phyloP scores from a whole-genome alignment of 2,113 vertebrate species.

The Regulus satrapa region DNA sequence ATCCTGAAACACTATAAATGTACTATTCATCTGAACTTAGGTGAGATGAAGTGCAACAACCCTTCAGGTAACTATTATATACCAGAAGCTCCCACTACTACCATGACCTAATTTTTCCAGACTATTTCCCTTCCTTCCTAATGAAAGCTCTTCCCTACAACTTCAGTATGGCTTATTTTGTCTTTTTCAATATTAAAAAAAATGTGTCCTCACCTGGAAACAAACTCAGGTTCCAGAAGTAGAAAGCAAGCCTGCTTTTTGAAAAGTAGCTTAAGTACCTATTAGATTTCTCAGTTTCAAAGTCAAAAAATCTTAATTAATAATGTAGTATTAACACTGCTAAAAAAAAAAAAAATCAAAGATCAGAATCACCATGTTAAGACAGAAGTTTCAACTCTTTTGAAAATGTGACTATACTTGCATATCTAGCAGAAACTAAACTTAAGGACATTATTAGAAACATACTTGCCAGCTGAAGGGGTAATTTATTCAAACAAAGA shows the following conservation, averaged over 20 bases:
- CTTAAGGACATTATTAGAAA: not conserved
- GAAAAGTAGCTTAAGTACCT: not conserved
- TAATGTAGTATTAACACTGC: not conserved
- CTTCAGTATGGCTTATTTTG: not conserved
- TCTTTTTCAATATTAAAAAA: not conserved
- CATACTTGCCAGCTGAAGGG: not conserved
- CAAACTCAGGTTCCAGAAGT: not conserved
- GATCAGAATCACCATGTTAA: not conserved
- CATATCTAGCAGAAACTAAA: not conserved
- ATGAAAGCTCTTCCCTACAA: not conserved
- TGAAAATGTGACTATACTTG: not conserved
- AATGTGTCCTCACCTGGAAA: not conserved
- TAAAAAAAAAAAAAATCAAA: not conserved
- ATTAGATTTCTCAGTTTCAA: not conserved
- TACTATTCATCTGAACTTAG: not conserved
- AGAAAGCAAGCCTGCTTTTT: not conserved
- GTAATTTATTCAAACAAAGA: not conserved
- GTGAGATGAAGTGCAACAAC: not conserved
- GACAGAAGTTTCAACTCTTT: not conserved
- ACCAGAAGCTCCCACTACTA: not conserved
- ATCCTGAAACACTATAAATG: not conserved
- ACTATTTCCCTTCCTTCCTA: not conserved
- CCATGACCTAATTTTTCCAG: not conserved
- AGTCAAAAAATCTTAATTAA: not conserved
- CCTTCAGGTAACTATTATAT: not conserved